Evolutionary conservation across 2,888 invertebrate species (phyloP).

Genomic region (Pecten maximus): DNA sequence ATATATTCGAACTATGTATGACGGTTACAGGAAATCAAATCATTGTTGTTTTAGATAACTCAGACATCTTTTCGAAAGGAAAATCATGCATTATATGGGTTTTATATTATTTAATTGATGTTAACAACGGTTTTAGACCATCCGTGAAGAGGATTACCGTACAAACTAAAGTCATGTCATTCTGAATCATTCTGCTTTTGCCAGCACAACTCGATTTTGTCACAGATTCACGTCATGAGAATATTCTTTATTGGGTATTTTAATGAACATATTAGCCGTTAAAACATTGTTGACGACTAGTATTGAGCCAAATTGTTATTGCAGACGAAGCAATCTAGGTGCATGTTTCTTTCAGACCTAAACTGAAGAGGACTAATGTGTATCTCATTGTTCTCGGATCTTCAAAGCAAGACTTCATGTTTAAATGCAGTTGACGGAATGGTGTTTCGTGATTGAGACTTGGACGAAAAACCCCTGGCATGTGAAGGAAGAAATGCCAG

Average conservation of each 20-base stretch:
- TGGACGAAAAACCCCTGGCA: constrained; percentile 33
- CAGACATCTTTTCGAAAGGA: background rate
- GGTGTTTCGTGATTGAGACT: constrained; percentile 33
- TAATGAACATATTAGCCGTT: constrained; percentile 35
- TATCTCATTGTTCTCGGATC: background rate
- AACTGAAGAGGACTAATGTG: constrained; percentile 3
- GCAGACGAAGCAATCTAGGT: constrained; percentile 29
- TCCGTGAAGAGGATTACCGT: background rate
- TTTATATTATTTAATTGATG: background rate
- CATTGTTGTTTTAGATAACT: background rate
- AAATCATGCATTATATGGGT: background rate
- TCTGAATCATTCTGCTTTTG: background rate
- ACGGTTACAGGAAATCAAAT: background rate
- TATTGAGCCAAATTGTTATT: constrained; percentile 8
- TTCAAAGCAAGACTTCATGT: constrained; percentile 33
- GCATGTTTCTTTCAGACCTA: constrained; percentile 26
- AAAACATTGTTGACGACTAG: constrained; percentile 1
- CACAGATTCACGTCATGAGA: background rate
- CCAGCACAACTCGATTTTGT: background rate
- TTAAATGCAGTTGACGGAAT: constrained; percentile 35
- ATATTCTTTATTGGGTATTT: background rate
- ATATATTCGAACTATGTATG: background rate
- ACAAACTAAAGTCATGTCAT: background rate
- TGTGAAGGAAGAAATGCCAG: constrained; percentile 32
- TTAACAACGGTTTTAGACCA: background rate